Base-by-base conservation (phyloP, 2,113 vertebrate species). In the Hystrix cristata region DNA sequence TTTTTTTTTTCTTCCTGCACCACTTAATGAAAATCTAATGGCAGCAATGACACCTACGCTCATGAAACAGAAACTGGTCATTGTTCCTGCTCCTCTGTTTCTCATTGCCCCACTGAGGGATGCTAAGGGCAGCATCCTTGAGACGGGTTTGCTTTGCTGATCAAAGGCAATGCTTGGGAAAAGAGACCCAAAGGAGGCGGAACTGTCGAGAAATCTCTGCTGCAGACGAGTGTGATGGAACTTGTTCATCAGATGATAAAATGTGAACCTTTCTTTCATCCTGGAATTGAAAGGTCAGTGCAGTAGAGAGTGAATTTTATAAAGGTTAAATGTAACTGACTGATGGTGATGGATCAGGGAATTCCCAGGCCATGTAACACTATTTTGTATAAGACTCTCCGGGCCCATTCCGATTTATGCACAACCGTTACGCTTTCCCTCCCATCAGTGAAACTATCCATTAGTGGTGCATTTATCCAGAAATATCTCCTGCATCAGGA, bases 1-100 rank as follows among this genome's bases (percentile, higher is more conserved):
- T n/a, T 88, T 87, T n/a, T 88, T 97, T 91, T 94, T 74, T 87
- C 90, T 97, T 72, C 27, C 76, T 97, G 53, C 64, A 87, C 94
- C 67, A 79, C 71, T 97, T 91, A 97, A 91, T 96, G 76, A 6
- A 48, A 97, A 96, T 91, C 95, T 97, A 97, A 97, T 65, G 38
- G 95, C 90, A 78, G 34, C 48, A 60, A 85, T 86, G 86, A 64
- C 83, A 85, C 48, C 96, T 95, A 7, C 27, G 15, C 38, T 96
- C 93, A 84, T 93, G 90, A 53, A 95, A 97, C 62, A 71, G n/a
- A 92, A 91, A n/a, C n/a, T 83, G 1, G 51, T 90, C 86, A 71
- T 0, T 4, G 76, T 89, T 91, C 74, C 59, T 88, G 29, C 38
- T 29, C 81, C 53, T 81, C 53, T 97, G 80, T 97, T 95, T 95